phyloP scores from a whole-genome alignment of 2,113 vertebrate genomes.

The Anolis sagrei region DNA sequence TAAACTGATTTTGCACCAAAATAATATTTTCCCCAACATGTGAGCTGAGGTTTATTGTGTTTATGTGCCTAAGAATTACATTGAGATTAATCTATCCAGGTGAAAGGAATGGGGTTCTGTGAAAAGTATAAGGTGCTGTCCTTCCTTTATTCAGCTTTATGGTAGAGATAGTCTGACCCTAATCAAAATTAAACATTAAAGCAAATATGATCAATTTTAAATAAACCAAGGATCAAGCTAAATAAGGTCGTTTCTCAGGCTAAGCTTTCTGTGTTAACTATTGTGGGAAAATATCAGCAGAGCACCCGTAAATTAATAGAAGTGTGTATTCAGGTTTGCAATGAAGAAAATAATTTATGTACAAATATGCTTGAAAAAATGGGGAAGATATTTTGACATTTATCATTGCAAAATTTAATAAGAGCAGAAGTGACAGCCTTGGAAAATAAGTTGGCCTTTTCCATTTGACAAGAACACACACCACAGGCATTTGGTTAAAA shows the following conservation, averaged over 20 bases:
- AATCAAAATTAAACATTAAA: not conserved
- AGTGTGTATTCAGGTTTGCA: not conserved
- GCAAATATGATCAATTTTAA: not conserved
- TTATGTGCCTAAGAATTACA: no score
- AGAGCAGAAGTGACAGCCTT: not conserved
- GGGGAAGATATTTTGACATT: constrained; percentile 5
- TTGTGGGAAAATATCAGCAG: not conserved
- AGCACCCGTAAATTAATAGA: not conserved
- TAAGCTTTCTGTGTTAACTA: not conserved
- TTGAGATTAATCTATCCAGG: no score
- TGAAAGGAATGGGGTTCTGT: no score
- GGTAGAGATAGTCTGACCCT: not conserved
- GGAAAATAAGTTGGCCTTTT: not conserved
- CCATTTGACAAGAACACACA: not conserved
- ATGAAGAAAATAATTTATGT: not conserved
- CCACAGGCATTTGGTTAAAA: not conserved
- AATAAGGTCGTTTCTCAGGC: not conserved
- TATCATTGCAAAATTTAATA: not conserved
- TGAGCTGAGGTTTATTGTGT: no score
- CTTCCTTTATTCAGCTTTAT: not conserved
- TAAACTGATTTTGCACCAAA: no score
- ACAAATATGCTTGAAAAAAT: not conserved
- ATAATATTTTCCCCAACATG: no score
- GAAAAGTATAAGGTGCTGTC: not conserved
- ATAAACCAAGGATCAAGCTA: not conserved